Evolutionary conservation across 2,888 invertebrate species (phyloP), one percentile per base, ranked within the genome.

Genomic region (Polydrusus tereticollis): DNA sequence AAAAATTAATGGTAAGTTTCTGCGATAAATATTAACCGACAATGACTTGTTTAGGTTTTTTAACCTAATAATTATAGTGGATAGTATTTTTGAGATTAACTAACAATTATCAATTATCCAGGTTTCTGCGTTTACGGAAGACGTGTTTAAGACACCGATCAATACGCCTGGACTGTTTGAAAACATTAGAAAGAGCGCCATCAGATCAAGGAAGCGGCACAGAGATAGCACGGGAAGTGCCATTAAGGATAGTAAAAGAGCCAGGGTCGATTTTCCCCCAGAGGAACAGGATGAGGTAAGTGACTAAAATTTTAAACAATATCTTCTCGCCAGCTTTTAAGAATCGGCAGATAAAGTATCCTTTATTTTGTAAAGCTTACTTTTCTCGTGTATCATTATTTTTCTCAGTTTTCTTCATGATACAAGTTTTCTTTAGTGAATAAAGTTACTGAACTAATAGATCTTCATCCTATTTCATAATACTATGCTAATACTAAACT

Each of bases 121-220:
- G 38, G 29, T 45, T 8, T 50, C 67, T 16, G 62, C 36, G 10
- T 70, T 66, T 14, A 59, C 14, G 12, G 76, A 76, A 20, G 66
- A 69, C 5, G 69, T 60, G 8, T 76, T 79, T 36, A 79, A 79
- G 73, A 79, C 79, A 1, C 79, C 79, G 10, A 36, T 76, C 18
- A 79, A 78, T 20, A 78, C 79, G 5, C 78, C 79, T 0, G 78
- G 77, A 6, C 55, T 79, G 36, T 79, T 79, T 60, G 77, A 79
- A 33, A 72, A 73, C 60, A 76, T 79, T 12, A 73, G 70, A 20
- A 77, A 77, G 33, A 74, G 76, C 8, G 78, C 69, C 2, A 58
- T 79, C 5, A 69, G 69, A 43, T 78, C 79, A 5, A 65, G 77
- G 14, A 77, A 78, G 50, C 69, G 79, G 18, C 64, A 43, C 10